phyloP scores from a whole-genome alignment of 2,797 vertebrate genomes.

The Smutsia gigantea region DNA sequence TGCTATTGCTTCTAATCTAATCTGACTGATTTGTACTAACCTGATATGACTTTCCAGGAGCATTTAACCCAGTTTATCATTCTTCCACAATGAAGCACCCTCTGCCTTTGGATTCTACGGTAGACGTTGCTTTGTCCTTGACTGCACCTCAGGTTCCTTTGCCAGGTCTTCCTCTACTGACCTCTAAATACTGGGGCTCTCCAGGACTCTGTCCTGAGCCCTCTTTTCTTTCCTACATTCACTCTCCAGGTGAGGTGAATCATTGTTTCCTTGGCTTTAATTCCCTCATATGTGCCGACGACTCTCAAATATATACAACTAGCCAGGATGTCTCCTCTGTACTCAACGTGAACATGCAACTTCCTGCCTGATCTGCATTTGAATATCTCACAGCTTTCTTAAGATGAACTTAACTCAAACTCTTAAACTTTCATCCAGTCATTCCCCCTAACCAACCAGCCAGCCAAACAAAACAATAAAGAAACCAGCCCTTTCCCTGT shows the following conservation, averaged over 20 bases:
- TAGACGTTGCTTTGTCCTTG: not conserved
- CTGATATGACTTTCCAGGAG: not conserved
- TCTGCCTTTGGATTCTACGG: not conserved
- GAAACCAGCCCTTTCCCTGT: not conserved
- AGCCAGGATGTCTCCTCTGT: not conserved
- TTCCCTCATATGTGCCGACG: not conserved
- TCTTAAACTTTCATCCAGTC: not conserved
- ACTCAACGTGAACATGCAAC: not conserved
- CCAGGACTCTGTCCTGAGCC: not conserved
- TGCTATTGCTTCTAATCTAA: not conserved
- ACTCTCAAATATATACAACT: not conserved
- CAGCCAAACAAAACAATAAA: constrained; percentile 12
- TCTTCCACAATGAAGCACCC: not conserved
- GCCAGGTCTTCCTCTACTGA: not conserved
- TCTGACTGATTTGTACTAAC: not conserved
- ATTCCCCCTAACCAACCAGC: not conserved
- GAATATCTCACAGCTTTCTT: not conserved
- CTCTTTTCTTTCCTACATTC: not conserved
- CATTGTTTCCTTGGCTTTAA: not conserved
- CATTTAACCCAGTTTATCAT: not conserved
- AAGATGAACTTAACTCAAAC: constrained; percentile 39
- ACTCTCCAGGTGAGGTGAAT: not conserved
- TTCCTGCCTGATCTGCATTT: not conserved
- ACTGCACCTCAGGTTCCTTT: not conserved
- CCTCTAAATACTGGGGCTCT: not conserved